These are phyloP conservation scores for Chelonus insularis DNA, from an alignment of 1,140 invertebrate species.

Conservation along the genomic window DNA sequence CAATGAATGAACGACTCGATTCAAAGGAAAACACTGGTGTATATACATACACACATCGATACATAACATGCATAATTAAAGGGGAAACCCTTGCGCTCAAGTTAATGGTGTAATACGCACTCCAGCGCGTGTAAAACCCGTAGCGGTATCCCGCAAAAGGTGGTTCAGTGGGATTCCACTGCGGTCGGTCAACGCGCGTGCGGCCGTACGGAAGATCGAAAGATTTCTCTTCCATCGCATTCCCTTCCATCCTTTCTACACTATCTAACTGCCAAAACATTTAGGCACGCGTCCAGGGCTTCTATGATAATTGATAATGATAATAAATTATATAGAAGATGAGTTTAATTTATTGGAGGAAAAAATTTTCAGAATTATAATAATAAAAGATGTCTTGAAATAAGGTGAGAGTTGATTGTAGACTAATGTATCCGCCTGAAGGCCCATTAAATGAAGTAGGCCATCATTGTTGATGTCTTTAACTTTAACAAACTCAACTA, in stretches of 20 bases:
- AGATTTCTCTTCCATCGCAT: conserved; percentile 16
- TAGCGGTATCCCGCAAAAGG: conserved; percentile 26
- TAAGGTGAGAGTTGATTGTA: conserved; percentile 13
- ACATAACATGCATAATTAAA: conserved; percentile 23
- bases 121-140: conserved; percentile 24
- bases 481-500: background rate
- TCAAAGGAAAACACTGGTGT: background rate
- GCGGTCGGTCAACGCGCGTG: conserved; percentile 27
- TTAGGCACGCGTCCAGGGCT: background rate
- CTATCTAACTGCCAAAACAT: background rate
- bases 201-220: conserved; percentile 19
- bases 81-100: conserved; percentile 19
- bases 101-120: conserved; percentile 26
- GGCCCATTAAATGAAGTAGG: conserved; percentile 9
- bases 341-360: no score
- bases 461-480: background rate
- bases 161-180: conserved; percentile 27
- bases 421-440: background rate
- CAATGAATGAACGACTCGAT: conserved; percentile 20
- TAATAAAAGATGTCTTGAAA: background rate
- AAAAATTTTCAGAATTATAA: background rate
- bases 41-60: conserved; percentile 10
- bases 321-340: conserved; percentile 4
- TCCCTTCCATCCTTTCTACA: background rate
- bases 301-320: conserved; percentile 6